These are phyloP conservation scores for Hydroisotoma schaefferi DNA, from an alignment of 2,888 invertebrate genomes.

Conservation along the genomic window DNA sequence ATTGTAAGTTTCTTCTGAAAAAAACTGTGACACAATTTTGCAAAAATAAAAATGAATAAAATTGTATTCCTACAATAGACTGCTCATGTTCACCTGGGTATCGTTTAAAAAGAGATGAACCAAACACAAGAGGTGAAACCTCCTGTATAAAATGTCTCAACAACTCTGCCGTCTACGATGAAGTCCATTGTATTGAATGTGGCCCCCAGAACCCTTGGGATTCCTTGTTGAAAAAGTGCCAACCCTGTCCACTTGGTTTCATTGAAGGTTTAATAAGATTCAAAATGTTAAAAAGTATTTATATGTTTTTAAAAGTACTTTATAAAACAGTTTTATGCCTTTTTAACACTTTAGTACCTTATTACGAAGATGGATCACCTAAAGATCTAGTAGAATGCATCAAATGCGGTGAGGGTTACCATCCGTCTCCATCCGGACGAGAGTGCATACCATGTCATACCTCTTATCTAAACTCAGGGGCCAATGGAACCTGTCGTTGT, in stretches of 20 bases:
- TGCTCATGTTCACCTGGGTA: slow-evolving; percentile 27
- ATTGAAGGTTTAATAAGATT: slow-evolving; percentile 33
- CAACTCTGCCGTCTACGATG: slow-evolving; percentile 27
- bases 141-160: slow-evolving; percentile 32
- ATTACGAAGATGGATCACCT: slow-evolving; percentile 24
- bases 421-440: slow-evolving; percentile 52
- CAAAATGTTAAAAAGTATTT: not conserved
- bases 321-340: too few relatives aligned
- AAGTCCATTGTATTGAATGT: slow-evolving; percentile 35
- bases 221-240: slow-evolving; percentile 28
- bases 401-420: slow-evolving; percentile 53
- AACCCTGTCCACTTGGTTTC: slow-evolving; percentile 34
- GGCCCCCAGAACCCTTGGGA: slow-evolving; percentile 27
- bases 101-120: not conserved
- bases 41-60: slow-evolving; percentile 13
- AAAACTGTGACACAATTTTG: slow-evolving; percentile 14
- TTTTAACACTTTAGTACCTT: too few relatives aligned
- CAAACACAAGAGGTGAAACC: slow-evolving; percentile 17
- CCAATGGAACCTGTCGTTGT: slow-evolving; percentile 51
- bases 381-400: slow-evolving; percentile 50
- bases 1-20: slow-evolving; percentile 19
- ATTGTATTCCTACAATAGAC: slow-evolving; percentile 21
- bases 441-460: slow-evolving; percentile 53
- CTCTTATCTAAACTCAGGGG: slow-evolving; percentile 24
- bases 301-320: too few relatives aligned